Base-by-base conservation (phyloP, 2,888 invertebrate species). In the Priocnemis perturbator region DNA sequence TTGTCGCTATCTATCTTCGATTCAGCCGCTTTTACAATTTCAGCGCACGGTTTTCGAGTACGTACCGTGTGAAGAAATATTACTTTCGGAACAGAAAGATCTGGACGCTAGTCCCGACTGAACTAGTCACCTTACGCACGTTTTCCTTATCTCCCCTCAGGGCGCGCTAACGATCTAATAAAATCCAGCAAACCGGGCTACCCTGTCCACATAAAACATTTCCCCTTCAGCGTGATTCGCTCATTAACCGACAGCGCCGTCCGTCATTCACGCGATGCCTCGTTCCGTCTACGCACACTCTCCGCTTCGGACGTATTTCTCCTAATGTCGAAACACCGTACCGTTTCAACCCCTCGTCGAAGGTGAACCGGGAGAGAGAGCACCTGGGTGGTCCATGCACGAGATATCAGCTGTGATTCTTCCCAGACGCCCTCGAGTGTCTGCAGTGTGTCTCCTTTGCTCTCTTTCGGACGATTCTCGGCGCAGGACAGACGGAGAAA, bases 391-490 rank as follows among this genome's bases (percentile, higher is more conserved):
- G 87, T 87, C 87, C 81, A 72, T 71, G 77, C 78, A 76, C 80
- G 80, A 66, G 74, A 71, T 79, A 86, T 87, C 87, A 87, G 87
- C 87, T 87, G 87, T 80, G 79, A 68, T 74, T 68, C 81, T 87
- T 87, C 87, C 87, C 87, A 87, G 83, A 85, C 81, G 76, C 79
- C 76, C 71, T 37, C 67, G 74, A 59, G 69, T 67, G 62, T 73
- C 69, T 45, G 62, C 60, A 58, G 57, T 89, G 90, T 90, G 90
- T 91, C n/a, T n/a, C 91, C 77, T 78, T 91, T 91, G 91, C 79
- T 78, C 78, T 74, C 75, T 73, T 76, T 45, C 61, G 60, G 58
- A 19, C 2, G 50, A 19, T 19, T 50, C 50, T 50, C 21, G 14
- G 90, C 90, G 90, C 89, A 84, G 85, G 88, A 76, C 77, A 83